These are phyloP conservation scores for Lerema accius DNA, from an alignment of 1,140 invertebrate genomes.

Conservation along the genomic window DNA sequence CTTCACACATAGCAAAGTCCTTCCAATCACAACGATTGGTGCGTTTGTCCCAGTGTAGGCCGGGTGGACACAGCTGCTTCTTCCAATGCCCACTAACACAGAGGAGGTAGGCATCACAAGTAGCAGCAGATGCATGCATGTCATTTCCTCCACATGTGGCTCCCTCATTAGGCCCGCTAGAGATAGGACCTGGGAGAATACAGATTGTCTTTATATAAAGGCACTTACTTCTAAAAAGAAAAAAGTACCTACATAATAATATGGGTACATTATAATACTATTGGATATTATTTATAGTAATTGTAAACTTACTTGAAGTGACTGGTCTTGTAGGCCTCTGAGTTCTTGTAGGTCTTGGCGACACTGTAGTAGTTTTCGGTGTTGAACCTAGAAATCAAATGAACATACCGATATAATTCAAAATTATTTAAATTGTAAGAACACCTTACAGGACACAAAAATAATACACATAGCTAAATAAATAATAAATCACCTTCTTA, in stretches of 20 bases:
- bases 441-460: too few relatives aligned
- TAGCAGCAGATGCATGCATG: constrained; percentile 85
- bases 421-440: too few relatives aligned
- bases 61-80: constrained; percentile 88
- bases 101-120: constrained; percentile 89
- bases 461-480: too few relatives aligned
- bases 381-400: constrained; percentile 34
- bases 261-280: too few relatives aligned
- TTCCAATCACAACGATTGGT: constrained; percentile 91
- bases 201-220: too few relatives aligned
- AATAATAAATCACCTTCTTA: too few relatives aligned
- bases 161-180: constrained; percentile 48
- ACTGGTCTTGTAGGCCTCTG: constrained; percentile 45
- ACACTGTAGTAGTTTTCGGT: constrained; percentile 50
- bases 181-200: background rate
- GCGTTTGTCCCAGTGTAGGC: constrained; percentile 90
- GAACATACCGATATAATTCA: too few relatives aligned
- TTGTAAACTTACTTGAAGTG: constrained; percentile 39
- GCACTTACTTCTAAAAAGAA: too few relatives aligned
- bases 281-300: too few relatives aligned
- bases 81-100: constrained; percentile 87
- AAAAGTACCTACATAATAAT: too few relatives aligned
- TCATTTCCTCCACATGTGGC: constrained; percentile 84
- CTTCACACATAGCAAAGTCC: constrained; percentile 86
- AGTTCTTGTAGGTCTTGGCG: constrained; percentile 54